Percentiles rank a stretch among this genome's conserved stretches.
These are phyloP conservation scores for Aleadryas rufinucha DNA, from an alignment of 2,113 vertebrate genomes.

Conservation along the genomic window DNA sequence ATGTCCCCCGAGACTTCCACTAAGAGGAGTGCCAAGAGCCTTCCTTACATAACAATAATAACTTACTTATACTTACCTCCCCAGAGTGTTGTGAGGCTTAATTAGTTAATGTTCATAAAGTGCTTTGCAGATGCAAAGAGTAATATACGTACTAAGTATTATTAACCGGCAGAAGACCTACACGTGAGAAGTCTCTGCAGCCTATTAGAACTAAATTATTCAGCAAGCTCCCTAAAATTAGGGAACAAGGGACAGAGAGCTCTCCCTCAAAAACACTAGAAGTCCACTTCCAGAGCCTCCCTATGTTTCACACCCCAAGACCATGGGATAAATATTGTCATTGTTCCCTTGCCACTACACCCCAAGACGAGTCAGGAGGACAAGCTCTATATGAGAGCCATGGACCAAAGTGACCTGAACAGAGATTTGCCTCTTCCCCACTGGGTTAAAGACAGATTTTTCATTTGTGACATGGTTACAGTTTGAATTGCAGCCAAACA, in stretches of 20 bases:
- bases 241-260: not conserved
- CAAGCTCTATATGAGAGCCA: not conserved
- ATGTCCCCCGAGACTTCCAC: not conserved
- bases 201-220: not conserved
- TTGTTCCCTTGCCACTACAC: not conserved
- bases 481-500: not conserved
- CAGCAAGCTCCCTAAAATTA: not conserved
- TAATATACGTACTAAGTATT: not conserved
- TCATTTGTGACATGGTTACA: not conserved
- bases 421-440: not conserved
- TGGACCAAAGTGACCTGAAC: not conserved
- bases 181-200: not conserved
- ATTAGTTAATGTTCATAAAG: conserved; percentile 60
- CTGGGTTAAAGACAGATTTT: not conserved
- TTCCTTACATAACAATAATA: conserved; percentile 40
- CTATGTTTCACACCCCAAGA: not conserved
- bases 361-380: not conserved
- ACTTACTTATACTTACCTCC: conserved; percentile 38
- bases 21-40: not conserved
- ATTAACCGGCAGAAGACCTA: conserved; percentile 19
- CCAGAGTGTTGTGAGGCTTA: conserved; percentile 36
- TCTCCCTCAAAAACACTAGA: not conserved
- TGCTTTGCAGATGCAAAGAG: conserved; percentile 27
- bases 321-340: not conserved
- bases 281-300: not conserved